These are phyloP conservation scores for Aporophyla lueneburgensis DNA, from an alignment of 2,888 invertebrate species.

Conservation along the genomic window DNA sequence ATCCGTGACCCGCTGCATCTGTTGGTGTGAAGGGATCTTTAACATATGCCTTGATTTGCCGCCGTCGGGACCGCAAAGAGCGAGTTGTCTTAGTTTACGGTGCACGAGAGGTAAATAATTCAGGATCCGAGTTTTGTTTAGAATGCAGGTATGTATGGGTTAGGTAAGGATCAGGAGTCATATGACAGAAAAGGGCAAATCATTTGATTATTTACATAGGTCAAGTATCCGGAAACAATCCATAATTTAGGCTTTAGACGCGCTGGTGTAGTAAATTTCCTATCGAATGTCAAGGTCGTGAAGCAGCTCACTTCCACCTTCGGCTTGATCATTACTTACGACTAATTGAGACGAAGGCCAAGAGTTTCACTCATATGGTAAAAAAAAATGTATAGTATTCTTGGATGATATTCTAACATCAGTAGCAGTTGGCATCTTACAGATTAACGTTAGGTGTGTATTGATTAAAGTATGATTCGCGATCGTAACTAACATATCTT, in stretches of 20 bases:
- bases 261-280: background rate
- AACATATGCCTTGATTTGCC: constrained; percentile 7
- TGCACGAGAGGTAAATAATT: constrained; percentile 15
- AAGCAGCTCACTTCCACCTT: background rate
- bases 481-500: too few relatives aligned
- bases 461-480: too few relatives aligned
- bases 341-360: too few relatives aligned
- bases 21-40: constrained; percentile 40
- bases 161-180: background rate
- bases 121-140: constrained; percentile 39
- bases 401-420: background rate
- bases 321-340: too few relatives aligned
- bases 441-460: too few relatives aligned
- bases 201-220: constrained; percentile 15
- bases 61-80: constrained; percentile 52
- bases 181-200: constrained; percentile 4
- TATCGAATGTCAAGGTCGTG: background rate
- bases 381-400: background rate
- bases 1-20: constrained; percentile 62
- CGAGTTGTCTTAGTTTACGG: constrained; percentile 26
- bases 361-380: too few relatives aligned
- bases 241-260: background rate
- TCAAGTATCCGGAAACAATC: background rate
- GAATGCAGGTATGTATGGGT: constrained; percentile 1
- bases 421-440: too few relatives aligned